phyloP scores from a whole-genome alignment of 1,140 invertebrate genomes.

The Leptonema lineaticorne region DNA sequence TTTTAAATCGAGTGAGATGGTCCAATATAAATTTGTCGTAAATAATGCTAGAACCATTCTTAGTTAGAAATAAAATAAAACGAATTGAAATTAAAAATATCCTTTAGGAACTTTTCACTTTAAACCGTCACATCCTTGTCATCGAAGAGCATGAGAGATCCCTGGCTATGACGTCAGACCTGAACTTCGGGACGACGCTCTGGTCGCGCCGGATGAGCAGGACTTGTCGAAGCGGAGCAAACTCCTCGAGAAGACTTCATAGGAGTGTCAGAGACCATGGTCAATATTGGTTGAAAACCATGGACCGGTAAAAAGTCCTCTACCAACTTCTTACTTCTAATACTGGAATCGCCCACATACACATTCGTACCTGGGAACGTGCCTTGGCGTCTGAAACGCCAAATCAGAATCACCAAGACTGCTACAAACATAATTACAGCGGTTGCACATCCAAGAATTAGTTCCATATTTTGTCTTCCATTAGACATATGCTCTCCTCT shows the following conservation, averaged over 20 bases:
- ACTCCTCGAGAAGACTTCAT: slow-evolving; percentile 47
- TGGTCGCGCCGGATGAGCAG: slow-evolving; percentile 35
- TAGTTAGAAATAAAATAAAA: slow-evolving; percentile 25
- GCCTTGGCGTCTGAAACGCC: slow-evolving; percentile 56
- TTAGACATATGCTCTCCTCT: slow-evolving; percentile 56
- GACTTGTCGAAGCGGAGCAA: slow-evolving; percentile 41
- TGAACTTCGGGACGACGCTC: slow-evolving; percentile 54
- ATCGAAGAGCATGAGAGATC: slow-evolving; percentile 51
- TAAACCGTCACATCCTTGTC: slow-evolving; percentile 41
- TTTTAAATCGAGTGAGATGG: slow-evolving; percentile 25
- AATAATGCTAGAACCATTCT: slow-evolving; percentile 12
- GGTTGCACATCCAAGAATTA: slow-evolving; percentile 57
- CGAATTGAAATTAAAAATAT: slow-evolving; percentile 39
- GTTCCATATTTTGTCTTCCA: slow-evolving; percentile 55
- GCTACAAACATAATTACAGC: slow-evolving; percentile 59
- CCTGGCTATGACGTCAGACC: slow-evolving; percentile 64
- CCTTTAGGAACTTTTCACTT: slow-evolving; percentile 42
- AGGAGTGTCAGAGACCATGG: slow-evolving; percentile 49
- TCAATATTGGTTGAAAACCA: slow-evolving; percentile 61
- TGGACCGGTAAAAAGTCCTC: slow-evolving; percentile 58
- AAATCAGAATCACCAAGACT: slow-evolving; percentile 54
- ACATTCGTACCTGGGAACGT: slow-evolving; percentile 60
- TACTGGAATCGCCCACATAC: slow-evolving; percentile 58
- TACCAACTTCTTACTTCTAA: slow-evolving; percentile 59
- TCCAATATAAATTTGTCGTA: slow-evolving; percentile 1